These are phyloP conservation scores for Panzeria rudis DNA, from an alignment of 2,888 invertebrate species.

Conservation along the genomic window DNA sequence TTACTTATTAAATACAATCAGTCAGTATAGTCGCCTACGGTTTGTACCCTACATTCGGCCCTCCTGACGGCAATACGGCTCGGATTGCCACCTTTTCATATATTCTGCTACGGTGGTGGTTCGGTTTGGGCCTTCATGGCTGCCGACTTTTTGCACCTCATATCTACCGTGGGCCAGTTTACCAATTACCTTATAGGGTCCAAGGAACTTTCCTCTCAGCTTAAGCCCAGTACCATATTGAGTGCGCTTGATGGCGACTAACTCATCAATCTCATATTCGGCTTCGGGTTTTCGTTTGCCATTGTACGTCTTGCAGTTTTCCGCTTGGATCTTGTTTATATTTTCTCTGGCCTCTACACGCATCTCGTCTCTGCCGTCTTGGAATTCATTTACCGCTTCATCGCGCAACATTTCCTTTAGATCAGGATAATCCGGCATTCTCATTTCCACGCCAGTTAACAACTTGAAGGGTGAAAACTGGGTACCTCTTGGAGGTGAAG, in stretches of 20 bases:
- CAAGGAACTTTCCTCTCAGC: not conserved
- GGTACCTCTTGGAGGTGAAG: not conserved
- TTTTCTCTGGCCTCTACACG: constrained; percentile 8
- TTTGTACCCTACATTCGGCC: not conserved
- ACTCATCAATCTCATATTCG: constrained; percentile 3
- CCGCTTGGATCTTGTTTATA: constrained; percentile 3
- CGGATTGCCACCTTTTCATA: constrained; percentile 28
- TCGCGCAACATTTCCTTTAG: not conserved
- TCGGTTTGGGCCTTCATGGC: not conserved
- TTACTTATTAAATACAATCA: too few relatives aligned
- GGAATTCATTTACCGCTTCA: not conserved
- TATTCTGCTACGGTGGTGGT: constrained; percentile 3
- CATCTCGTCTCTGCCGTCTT: not conserved
- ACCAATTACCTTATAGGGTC: not conserved
- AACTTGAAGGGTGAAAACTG: constrained; percentile 1
- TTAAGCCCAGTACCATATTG: constrained; percentile 43
- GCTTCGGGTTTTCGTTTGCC: not conserved
- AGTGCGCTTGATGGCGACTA: constrained; percentile 65
- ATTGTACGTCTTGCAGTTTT: constrained; percentile 21
- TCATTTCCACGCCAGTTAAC: constrained; percentile 27
- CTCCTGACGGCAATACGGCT: constrained; percentile 14
- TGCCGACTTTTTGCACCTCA: not conserved
- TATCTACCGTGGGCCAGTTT: constrained; percentile 14
- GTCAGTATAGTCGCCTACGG: too few relatives aligned
- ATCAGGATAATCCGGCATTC: constrained; percentile 5